A percentile compares a stretch with the other conserved stretches of the same genome.
Conservation (phyloP, 53 echinoderm and acorn worm species). For the Holothuria scabra region DNA sequence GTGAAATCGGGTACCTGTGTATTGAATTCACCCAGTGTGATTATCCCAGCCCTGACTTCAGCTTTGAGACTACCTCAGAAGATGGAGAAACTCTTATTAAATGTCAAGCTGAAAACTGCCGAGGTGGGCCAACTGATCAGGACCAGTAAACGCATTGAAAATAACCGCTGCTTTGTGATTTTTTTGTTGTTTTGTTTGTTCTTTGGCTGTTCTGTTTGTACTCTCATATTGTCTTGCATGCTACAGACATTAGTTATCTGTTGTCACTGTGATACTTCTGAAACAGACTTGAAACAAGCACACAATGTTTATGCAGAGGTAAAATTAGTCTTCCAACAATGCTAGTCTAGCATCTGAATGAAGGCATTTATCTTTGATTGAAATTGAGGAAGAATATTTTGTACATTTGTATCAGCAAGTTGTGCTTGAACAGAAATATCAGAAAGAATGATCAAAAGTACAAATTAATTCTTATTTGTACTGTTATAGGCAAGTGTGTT, state of each 20-base stretch:
- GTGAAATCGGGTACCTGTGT: slow-evolving; percentile 77
- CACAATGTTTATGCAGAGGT: too few relatives aligned
- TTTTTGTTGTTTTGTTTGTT: slow-evolving; percentile 23
- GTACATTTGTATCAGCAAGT: too few relatives aligned
- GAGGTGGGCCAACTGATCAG: slow-evolving; percentile 71
- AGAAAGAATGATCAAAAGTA: too few relatives aligned
- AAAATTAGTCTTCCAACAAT: too few relatives aligned
- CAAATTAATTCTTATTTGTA: too few relatives aligned
- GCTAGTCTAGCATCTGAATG: too few relatives aligned
- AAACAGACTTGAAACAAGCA: too few relatives aligned
- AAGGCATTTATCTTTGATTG: too few relatives aligned
- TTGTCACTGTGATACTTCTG: neutral
- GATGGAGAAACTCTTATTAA: slow-evolving; percentile 72
- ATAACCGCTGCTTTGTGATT: slow-evolving; percentile 27
- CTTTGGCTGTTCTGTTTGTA: slow-evolving; percentile 33
- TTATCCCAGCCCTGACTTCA: slow-evolving; percentile 70
- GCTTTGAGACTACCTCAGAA: slow-evolving; percentile 63
- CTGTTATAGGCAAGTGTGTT: too few relatives aligned
- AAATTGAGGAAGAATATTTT: too few relatives aligned
- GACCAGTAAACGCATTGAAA: neutral
- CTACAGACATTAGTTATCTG: slow-evolving; percentile 16
- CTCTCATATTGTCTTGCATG: slow-evolving; percentile 23
- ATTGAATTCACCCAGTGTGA: slow-evolving; percentile 85
- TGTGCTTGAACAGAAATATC: too few relatives aligned
- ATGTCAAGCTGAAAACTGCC: slow-evolving; percentile 75